These are phyloP conservation scores for Lucinisca nassula DNA, from an alignment of 2,888 invertebrate genomes.

Conservation along the genomic window DNA sequence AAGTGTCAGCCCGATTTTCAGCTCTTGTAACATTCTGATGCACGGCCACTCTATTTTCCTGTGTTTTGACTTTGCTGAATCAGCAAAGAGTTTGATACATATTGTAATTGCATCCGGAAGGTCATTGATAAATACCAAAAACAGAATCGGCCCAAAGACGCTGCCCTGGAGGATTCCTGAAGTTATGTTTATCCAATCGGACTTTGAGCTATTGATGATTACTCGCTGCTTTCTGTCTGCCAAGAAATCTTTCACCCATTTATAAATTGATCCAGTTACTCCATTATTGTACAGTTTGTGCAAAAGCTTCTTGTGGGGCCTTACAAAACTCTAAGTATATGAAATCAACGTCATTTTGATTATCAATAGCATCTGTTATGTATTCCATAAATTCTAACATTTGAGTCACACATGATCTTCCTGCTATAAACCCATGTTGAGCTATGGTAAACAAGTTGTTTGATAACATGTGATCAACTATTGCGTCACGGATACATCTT, in stretches of 20 bases:
- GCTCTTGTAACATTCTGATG: neutral
- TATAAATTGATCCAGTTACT: neutral
- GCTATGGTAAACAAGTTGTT: neutral
- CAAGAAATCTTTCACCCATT: neutral
- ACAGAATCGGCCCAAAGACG: neutral
- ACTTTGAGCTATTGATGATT: neutral
- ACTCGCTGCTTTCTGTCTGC: neutral
- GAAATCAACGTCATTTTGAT: neutral
- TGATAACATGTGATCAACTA: neutral
- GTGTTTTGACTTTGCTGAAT: neutral
- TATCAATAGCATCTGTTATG: neutral
- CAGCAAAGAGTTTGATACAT: neutral
- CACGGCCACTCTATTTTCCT: neutral
- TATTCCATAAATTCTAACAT: neutral
- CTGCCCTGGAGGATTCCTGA: neutral
- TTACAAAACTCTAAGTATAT: neutral
- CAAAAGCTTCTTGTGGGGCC: neutral
- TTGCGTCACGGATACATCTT: neutral
- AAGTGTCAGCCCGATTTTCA: neutral
- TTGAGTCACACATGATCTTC: neutral
- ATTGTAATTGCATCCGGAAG: neutral
- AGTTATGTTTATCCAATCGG: neutral
- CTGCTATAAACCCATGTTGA: too few species aligned
- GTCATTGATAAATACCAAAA: neutral
- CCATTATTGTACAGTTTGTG: neutral